A percentile compares a stretch with the other conserved stretches of the same genome.
These are phyloP conservation scores for Oryctolagus cuniculus DNA, from an alignment of 2,113 vertebrate species.

Conservation along the genomic window DNA sequence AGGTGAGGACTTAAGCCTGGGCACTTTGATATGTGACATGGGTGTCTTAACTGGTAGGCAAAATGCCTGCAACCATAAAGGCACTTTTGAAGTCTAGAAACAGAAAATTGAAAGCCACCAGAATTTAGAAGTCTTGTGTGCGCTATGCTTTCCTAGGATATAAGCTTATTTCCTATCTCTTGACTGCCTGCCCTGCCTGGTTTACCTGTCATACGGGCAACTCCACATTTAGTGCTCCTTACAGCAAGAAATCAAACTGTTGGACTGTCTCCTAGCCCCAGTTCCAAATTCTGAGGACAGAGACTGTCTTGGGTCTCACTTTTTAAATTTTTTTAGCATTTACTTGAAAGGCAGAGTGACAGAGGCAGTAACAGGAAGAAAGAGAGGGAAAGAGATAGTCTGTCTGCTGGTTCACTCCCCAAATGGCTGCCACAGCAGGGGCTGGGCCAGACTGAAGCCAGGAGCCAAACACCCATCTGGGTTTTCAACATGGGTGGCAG, in stretches of 20 bases:
- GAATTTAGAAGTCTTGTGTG: neutral
- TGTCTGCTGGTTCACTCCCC: too few relatives aligned
- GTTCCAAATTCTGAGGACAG: neutral
- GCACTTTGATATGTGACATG: too few relatives aligned
- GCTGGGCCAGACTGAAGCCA: too few relatives aligned
- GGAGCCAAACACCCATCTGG: too few relatives aligned
- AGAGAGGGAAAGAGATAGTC: too few relatives aligned
- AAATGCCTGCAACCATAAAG: neutral
- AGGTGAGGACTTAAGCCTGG: too few relatives aligned
- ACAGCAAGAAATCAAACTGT: neutral
- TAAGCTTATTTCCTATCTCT: conserved; percentile 7
- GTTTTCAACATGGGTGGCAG: too few relatives aligned
- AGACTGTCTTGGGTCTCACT: neutral
- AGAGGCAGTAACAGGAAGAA: too few relatives aligned
- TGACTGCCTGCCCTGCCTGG: neutral
- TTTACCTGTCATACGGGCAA: neutral
- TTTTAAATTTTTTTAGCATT: neutral
- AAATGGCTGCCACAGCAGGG: too few relatives aligned
- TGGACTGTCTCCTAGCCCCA: neutral
- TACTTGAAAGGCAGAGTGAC: too few relatives aligned
- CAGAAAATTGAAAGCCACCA: neutral
- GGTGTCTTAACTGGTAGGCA: too few relatives aligned
- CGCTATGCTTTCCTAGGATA: neutral
- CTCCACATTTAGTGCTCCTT: neutral
- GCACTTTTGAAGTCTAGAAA: neutral